Evolutionary conservation across 2,888 invertebrate species (phyloP), one percentile per base, ranked within the genome.

Genomic region (Celastrina argiolus): DNA sequence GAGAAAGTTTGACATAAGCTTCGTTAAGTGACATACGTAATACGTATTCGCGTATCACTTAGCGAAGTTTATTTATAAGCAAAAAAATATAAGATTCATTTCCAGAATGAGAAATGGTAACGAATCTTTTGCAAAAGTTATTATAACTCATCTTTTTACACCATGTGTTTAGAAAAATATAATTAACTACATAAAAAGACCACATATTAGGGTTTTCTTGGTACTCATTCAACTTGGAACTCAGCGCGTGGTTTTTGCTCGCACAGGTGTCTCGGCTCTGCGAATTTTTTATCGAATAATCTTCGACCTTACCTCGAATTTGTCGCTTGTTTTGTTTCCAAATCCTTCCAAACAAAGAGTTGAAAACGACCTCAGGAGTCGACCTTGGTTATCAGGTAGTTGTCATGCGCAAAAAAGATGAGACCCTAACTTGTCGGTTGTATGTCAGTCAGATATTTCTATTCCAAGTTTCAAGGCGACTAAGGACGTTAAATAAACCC

Each of bases 251-350:
- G 85, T 87, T 86, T 88, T 86, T 85, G 80, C 75, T 75, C 76
- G 84, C 82, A 83, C 87, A 87, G 87, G 86, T 86, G 86, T 81
- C 79, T 74, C 74, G 76, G 74, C 78, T n/a, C 73, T 75, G 74
- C 79, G 76, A 71, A 75, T 79, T 83, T 83, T 83, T 84, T 81
- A 77, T 70, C 72, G 72, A 76, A 78, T 73, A 80, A 78, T 79
- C 78, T 81, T 78, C 81, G 80, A 81, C 81, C 79, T 78, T 72
- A 74, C 68, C 74, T 73, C 75, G 76, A 74, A 79, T 77, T 76
- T 76, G 78, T 77, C 82, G 80, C 83, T 83, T 82, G 78, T 82
- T 83, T 83, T 80, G 74, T 83, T 84, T 82, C 75, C 73, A 77
- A 75, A 76, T 76, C 78, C 75, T 78, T 75, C 74, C 71, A 69